Base-by-base conservation (phyloP, 2,797 vertebrate genomes). In the Brachyalestes nurse region DNA sequence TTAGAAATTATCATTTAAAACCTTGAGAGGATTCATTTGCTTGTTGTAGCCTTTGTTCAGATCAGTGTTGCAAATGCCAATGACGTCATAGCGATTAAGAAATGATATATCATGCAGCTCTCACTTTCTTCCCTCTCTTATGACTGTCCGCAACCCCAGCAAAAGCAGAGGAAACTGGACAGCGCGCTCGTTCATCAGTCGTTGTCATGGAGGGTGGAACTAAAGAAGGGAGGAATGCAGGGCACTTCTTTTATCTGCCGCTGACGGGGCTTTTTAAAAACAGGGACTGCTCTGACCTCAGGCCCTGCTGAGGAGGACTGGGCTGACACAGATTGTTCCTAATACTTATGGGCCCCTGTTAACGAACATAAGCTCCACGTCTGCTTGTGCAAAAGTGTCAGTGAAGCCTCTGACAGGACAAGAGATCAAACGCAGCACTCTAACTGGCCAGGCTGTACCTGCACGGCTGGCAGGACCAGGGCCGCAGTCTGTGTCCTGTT, bases 141-240 rank as follows among this genome's bases (percentile, higher is more conserved):
- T 72, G 25, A 66, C 74, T 47, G 53, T 82, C 72, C 65, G 66
- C 38, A 49, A 55, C 51, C 49, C 0, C 25, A 58, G 53, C 77
- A 81, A 81, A 75, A 81, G n/a, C 7, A 53, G 51, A 73, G 83
- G 85, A 55, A 86, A 80, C 82, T 71, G n/a, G 61, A 73, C 74
- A 74, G 82, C 25, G 70, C 72, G 83, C 75, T 80, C 64, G 72
- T 92, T 86, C 82, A 89, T 88, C 85, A 90, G 83, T n/a, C n/a
- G 81, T 92, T 83, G 90, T 92, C 92, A 91, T 84, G 87, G 74
- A 84, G 79, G 70, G 65, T 82, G 83, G 77, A 88, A 86, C 87
- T 89, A 89, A 92, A 94, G 85, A 89, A 83, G 76, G 25, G 80
- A 83, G 84, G 83, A 91, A 90, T 85, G 86, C 85, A 79, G 69